Percentiles rank a stretch among this genome's conserved stretches.
Conservation (phyloP, 2,797 vertebrate genomes). For the Gallinago solitaria region DNA sequence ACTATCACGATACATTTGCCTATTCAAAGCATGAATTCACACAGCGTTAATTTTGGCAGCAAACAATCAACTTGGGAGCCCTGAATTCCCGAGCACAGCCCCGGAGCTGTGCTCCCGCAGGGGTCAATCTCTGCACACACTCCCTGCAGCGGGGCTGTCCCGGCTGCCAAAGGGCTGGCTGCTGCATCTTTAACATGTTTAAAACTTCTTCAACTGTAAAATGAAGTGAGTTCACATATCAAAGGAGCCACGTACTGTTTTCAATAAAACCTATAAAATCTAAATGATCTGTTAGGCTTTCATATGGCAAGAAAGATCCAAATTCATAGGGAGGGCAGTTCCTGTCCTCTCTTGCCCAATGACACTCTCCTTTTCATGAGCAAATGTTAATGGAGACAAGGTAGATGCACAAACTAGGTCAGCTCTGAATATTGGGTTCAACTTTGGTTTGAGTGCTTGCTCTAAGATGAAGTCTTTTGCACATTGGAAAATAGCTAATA, state of each 20-base stretch:
- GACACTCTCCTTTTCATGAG: not conserved
- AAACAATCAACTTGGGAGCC: not conserved
- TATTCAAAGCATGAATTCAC: not conserved
- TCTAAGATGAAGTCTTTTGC: not conserved
- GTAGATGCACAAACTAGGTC: not conserved
- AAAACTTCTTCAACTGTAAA: not conserved
- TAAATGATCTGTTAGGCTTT: not conserved
- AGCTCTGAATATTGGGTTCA: not conserved
- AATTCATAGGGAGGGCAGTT: not conserved
- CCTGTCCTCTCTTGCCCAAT: not conserved
- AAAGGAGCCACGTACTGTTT: not conserved
- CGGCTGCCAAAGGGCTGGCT: not conserved
- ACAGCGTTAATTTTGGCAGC: not conserved
- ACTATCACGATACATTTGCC: not conserved
- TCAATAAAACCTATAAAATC: not conserved
- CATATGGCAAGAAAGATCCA: not conserved
- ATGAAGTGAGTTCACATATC: not conserved
- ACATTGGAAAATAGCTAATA: not conserved
- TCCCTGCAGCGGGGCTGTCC: not conserved
- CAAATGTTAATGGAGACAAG: not conserved
- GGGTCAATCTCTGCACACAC: not conserved
- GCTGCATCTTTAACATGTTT: not conserved
- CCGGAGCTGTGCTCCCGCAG: rapidly evolving
- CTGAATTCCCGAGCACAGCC: not conserved
- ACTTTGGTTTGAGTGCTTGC: not conserved